Evolutionary conservation across 2,797 vertebrate genomes (phyloP).

Genomic region (Chanos chanos): DNA sequence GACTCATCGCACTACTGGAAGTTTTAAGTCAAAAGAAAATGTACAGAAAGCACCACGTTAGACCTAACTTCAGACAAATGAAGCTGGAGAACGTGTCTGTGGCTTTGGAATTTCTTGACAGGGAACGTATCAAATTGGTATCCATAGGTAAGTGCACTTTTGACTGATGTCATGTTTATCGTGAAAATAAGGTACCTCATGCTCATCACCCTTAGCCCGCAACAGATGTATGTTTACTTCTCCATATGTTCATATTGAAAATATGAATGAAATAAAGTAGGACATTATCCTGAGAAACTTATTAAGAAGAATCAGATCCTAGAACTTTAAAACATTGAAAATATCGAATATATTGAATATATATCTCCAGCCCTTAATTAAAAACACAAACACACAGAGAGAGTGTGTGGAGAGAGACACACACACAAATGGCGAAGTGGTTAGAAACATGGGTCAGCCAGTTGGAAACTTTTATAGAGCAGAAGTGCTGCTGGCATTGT

Average conservation of each 20-base stretch:
- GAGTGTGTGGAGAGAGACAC: background rate
- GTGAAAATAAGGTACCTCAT: too few species aligned
- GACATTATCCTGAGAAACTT: too few species aligned
- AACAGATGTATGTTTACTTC: too few species aligned
- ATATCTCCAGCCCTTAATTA: too few species aligned
- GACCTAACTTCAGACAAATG: conserved; percentile 95
- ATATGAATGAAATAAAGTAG: too few species aligned
- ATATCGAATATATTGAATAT: too few species aligned
- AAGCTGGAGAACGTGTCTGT: conserved; percentile 95
- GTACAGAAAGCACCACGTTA: conserved; percentile 88
- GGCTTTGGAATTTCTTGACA: conserved; percentile 90
- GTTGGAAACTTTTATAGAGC: conserved; percentile 53
- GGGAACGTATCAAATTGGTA: conserved; percentile 90
- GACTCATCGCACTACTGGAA: conserved; percentile 88
- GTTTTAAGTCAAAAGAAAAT: conserved; percentile 96
- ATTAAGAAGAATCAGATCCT: too few species aligned
- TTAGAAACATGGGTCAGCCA: conserved; percentile 40
- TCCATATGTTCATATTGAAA: too few species aligned
- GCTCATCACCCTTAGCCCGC: too few species aligned
- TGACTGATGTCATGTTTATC: background rate
- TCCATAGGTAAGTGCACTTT: conserved; percentile 82
- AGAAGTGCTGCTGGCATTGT: conserved; percentile 52
- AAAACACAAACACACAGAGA: background rate
- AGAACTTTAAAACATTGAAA: too few species aligned
- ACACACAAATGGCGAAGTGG: background rate